These are phyloP conservation scores for Cherax destructor DNA, from an alignment of 1,140 invertebrate genomes.

Conservation along the genomic window DNA sequence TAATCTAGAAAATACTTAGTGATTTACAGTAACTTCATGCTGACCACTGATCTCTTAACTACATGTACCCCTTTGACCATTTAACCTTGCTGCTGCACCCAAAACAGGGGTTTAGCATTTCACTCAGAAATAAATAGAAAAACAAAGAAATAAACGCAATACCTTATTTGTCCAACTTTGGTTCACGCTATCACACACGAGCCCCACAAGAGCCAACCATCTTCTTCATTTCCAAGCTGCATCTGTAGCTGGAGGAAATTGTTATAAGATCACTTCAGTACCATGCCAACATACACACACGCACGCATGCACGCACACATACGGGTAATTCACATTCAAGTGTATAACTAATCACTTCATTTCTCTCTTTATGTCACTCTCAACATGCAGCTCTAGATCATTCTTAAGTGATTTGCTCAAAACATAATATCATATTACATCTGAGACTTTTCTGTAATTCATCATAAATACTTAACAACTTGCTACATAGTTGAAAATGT, in stretches of 20 bases:
- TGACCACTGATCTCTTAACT: slow-evolving; percentile 43
- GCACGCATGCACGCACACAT: neutral
- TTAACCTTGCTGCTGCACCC: slow-evolving; percentile 18
- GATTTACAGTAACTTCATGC: slow-evolving; percentile 9
- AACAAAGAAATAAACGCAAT: slow-evolving; percentile 4
- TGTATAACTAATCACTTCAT: neutral
- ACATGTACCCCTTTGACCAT: slow-evolving; percentile 33
- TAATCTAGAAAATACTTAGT: slow-evolving; percentile 22
- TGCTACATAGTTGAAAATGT: slow-evolving; percentile 16
- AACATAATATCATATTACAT: neutral
- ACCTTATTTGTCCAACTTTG: slow-evolving; percentile 53
- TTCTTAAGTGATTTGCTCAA: neutral
- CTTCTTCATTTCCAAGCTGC: slow-evolving; percentile 15
- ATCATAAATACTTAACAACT: slow-evolving; percentile 15
- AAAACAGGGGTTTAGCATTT: neutral
- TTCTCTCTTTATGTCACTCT: neutral
- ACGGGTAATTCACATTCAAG: slow-evolving; percentile 8
- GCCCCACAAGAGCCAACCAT: slow-evolving; percentile 44
- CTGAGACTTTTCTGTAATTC: slow-evolving; percentile 12
- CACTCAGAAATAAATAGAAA: neutral
- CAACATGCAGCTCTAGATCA: neutral
- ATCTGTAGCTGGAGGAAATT: slow-evolving; percentile 29
- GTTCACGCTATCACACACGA: slow-evolving; percentile 62
- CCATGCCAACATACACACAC: slow-evolving; percentile 25
- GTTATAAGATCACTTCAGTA: slow-evolving; percentile 22